Conservation (phyloP, 2,113 vertebrate genomes). For the Anolis sagrei region DNA sequence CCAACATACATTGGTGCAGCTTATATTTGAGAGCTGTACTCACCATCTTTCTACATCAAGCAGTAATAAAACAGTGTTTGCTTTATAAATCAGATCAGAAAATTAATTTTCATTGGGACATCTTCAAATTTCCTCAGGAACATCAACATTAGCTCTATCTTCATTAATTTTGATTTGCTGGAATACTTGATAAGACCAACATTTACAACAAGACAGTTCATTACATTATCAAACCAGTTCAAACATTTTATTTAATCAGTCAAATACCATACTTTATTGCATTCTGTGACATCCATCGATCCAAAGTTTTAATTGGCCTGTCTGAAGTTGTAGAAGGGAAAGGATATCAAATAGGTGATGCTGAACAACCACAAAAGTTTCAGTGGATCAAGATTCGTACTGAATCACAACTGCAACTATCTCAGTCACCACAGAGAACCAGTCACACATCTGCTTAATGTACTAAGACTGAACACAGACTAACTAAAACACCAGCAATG, state of each 20-base stretch:
- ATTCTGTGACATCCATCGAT: not conserved
- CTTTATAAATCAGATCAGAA: conserved; percentile 6
- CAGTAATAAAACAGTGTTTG: conserved; percentile 3
- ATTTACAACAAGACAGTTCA: not conserved
- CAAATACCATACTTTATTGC: not conserved
- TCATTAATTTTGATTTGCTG: conserved; percentile 23
- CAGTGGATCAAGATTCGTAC: not conserved
- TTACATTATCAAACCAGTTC: conserved; percentile 9
- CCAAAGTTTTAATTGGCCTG: not conserved
- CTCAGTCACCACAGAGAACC: not conserved
- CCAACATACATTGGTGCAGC: not conserved
- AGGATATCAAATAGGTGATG: not conserved
- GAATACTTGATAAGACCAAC: not conserved
- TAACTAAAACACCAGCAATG: not conserved
- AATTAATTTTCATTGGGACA: conserved; percentile 27
- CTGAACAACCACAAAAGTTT: not conserved
- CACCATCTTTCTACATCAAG: conserved; percentile 1
- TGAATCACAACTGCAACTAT: not conserved
- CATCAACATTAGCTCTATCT: not conserved
- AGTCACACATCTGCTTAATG: not conserved
- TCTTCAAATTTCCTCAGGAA: not conserved
- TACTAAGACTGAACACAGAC: not conserved
- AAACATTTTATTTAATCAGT: conserved; percentile 10
- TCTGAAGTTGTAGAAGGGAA: not conserved
- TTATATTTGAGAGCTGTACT: not conserved